Base-by-base conservation (phyloP, 2,797 vertebrate species). In the Champsocephalus gunnari region DNA sequence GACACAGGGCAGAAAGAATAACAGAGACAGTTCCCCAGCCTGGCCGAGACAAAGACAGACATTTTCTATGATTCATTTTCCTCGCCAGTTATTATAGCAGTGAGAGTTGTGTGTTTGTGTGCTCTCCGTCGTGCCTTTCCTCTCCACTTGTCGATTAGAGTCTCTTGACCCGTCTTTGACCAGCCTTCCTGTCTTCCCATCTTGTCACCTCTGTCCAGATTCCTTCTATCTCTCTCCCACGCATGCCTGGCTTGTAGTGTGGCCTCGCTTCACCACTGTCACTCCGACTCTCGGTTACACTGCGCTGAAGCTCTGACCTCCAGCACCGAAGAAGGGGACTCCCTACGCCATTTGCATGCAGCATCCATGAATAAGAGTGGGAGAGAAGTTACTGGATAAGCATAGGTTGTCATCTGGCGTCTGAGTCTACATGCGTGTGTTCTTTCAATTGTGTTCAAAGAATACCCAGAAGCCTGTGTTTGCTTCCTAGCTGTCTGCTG, bases 401-500 rank as follows among this genome's bases (percentile, higher is more conserved):
- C 88, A 88, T 54, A 72, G 78, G 82, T 78, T 88, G 82, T 84
- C 85, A 81, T 80, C 64, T 72, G 5, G 74, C 57, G 76, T 70
- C 61, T 80, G 65, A 19, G 54, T 80, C 47, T 76, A 56, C 17
- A 63, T 66, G 61, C 66, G 48, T 79, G 76, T 67, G 32, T 82
- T 74, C 54, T 56, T 81, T 76, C 60, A 53, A 65, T 75, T 89
- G 82, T 88, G 77, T 70, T 66, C 85, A 77, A 85, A 89, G 79
- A 91, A 89, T 88, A 92, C 83, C 80, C 80, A 85, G 75, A 77
- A 85, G 82, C 82, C 80, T 75, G 80, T 90, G 89, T 91, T 90
- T 91, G 85, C 86, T 88, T 82, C 89, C 79, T 65, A 69, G 78
- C 86, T 83, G 89, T 88, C 89, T 92, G 89, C 89, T 89, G 88